phyloP scores from a whole-genome alignment of 2,888 invertebrate genomes.

The Apomyelois bistriatella region DNA sequence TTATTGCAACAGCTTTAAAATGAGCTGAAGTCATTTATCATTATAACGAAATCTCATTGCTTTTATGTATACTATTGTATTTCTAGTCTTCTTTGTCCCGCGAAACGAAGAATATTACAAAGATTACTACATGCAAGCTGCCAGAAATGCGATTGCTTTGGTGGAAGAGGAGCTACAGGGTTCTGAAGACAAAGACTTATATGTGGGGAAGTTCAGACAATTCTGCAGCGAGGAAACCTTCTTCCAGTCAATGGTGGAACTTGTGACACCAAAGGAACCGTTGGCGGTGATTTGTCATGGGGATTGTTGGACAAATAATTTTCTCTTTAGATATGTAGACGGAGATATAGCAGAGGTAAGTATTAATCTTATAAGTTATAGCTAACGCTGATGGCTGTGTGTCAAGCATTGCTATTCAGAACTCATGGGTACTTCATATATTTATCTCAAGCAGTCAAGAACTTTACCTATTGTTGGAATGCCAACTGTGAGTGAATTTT shows the following conservation, averaged over 20 bases:
- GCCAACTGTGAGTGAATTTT: too few relatives aligned
- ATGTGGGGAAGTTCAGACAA: constrained; percentile 78
- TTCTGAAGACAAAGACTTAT: constrained; percentile 65
- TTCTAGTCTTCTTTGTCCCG: constrained; percentile 78
- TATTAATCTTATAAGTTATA: constrained; percentile 7
- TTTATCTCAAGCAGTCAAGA: too few relatives aligned
- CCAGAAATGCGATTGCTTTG: constrained; percentile 83
- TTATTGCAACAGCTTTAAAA: too few relatives aligned
- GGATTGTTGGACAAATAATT: constrained; percentile 88
- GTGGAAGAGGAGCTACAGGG: constrained; percentile 69
- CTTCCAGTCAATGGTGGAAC: constrained; percentile 83
- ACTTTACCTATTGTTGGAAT: too few relatives aligned
- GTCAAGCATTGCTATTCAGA: too few relatives aligned
- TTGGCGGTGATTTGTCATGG: constrained; percentile 86
- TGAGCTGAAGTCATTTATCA: too few relatives aligned
- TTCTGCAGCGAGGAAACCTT: constrained; percentile 83
- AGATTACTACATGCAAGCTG: constrained; percentile 83
- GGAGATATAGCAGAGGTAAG: constrained; percentile 77
- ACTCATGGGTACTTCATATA: too few relatives aligned
- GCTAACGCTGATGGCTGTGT: too few relatives aligned
- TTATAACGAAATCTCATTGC: too few relatives aligned
- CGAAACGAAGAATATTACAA: constrained; percentile 85
- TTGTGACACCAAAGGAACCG: constrained; percentile 81
- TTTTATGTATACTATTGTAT: too few relatives aligned
- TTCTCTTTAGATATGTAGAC: constrained; percentile 81